Evolutionary conservation across 2,797 vertebrate genomes (phyloP).

Genomic region (Staurois parvus): DNA sequence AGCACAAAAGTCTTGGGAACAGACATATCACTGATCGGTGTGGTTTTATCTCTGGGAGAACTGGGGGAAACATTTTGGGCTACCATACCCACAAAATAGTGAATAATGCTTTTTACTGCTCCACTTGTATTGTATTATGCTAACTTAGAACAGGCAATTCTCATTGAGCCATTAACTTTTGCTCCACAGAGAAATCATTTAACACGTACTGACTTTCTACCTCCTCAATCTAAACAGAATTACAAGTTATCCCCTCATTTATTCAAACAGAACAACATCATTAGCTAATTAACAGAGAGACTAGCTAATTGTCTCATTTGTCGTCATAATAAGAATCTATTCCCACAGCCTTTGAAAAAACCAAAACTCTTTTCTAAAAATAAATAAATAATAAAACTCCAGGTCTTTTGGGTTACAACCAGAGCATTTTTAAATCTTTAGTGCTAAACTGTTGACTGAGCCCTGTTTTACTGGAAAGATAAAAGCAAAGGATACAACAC

Average conservation of each 20-base stretch:
- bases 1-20: too few relatives aligned
- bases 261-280: constrained; percentile 28
- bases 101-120: too few relatives aligned
- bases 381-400: not conserved
- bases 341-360: not conserved
- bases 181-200: too few relatives aligned
- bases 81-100: too few relatives aligned
- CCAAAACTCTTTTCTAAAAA: not conserved
- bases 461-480: constrained; percentile 12
- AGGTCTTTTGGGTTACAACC: constrained; percentile 19
- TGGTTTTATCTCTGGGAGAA: too few relatives aligned
- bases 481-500: not conserved
- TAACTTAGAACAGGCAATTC: too few relatives aligned
- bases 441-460: not conserved
- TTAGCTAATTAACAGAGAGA: constrained; percentile 51
- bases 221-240: constrained; percentile 20
- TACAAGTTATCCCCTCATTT: constrained; percentile 21
- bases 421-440: constrained; percentile 6
- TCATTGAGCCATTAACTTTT: too few relatives aligned
- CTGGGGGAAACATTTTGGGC: too few relatives aligned
- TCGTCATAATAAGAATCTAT: constrained; percentile 24
- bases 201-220: not conserved
- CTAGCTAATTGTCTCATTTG: constrained; percentile 47
- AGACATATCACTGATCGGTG: too few relatives aligned
- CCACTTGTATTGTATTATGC: too few relatives aligned